These are phyloP conservation scores for Eira barbara DNA, from an alignment of 2,113 vertebrate species.

Conservation along the genomic window DNA sequence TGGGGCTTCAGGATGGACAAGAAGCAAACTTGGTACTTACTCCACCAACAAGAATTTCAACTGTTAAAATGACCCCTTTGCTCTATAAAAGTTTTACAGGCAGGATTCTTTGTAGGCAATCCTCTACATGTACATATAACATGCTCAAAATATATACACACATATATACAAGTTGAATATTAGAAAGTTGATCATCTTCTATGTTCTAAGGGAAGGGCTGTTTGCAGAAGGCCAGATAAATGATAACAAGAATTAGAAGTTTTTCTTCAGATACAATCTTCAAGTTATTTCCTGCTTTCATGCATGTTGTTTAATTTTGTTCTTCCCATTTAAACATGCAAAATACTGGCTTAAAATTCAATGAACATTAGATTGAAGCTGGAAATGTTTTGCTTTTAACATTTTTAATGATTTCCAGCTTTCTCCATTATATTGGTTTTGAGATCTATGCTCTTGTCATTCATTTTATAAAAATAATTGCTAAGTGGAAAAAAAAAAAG, in stretches of 20 bases:
- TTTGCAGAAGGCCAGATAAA: conserved; percentile 12
- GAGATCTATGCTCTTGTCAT: neutral
- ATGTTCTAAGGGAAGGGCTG: neutral
- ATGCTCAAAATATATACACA: neutral
- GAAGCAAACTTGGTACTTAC: neutral
- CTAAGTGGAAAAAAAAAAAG: neutral
- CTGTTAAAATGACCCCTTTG: conserved; percentile 29
- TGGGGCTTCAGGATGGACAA: neutral
- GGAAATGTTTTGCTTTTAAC: conserved; percentile 36
- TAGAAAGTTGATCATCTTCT: neutral
- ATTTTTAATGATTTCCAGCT: conserved; percentile 23
- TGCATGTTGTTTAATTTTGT: conserved; percentile 28
- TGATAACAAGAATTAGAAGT: neutral
- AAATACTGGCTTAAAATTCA: conserved; percentile 40
- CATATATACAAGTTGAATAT: neutral
- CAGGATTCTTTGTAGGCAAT: neutral
- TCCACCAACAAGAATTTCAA: neutral
- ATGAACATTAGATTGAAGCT: conserved; percentile 12
- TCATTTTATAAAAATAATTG: neutral
- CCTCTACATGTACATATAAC: neutral
- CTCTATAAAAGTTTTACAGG: conserved; percentile 7
- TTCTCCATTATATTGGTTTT: conserved; percentile 29
- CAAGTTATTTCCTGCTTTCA: conserved; percentile 46
- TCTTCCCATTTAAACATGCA: neutral
- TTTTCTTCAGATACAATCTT: conserved; percentile 23